These are phyloP conservation scores for Agrotis puta DNA, from an alignment of 2,888 invertebrate species.

Conservation along the genomic window DNA sequence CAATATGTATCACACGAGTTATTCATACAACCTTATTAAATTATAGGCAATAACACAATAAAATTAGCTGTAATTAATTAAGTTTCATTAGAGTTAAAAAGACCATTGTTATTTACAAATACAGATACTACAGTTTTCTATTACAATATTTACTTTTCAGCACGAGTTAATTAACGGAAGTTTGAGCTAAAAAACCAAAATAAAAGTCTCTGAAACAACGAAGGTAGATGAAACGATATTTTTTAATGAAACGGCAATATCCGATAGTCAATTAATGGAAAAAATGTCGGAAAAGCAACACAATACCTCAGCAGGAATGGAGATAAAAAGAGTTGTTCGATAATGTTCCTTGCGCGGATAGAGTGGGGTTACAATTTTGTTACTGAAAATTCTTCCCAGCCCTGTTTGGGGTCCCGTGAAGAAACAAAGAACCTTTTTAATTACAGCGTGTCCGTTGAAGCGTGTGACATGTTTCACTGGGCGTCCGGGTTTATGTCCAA, in stretches of 20 bases:
- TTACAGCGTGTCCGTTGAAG: constrained; percentile 35
- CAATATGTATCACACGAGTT: constrained; percentile 10
- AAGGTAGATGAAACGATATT: background rate
- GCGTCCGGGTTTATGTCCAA: background rate
- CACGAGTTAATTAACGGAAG: background rate
- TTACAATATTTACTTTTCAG: background rate
- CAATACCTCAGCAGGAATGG: constrained; percentile 8
- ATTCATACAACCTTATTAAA: constrained; percentile 2
- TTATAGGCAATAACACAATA: background rate
- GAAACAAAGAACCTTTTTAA: constrained; percentile 44
- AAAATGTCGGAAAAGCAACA: constrained; percentile 5
- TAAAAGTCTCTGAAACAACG: background rate
- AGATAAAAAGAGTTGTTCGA: constrained; percentile 8
- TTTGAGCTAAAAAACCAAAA: background rate
- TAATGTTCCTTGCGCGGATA: constrained; percentile 5
- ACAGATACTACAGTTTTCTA: background rate
- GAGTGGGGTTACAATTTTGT: constrained; percentile 16
- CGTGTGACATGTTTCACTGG: constrained; percentile 33
- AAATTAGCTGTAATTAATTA: background rate
- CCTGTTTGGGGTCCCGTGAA: constrained; percentile 20
- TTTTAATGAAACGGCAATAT: background rate
- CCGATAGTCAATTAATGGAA: constrained; percentile 14
- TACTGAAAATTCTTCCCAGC: constrained; percentile 19
- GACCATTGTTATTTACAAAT: background rate
- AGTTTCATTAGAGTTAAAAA: background rate